phyloP scores from a whole-genome alignment of 2,113 vertebrate genomes.

The Mirounga angustirostris region DNA sequence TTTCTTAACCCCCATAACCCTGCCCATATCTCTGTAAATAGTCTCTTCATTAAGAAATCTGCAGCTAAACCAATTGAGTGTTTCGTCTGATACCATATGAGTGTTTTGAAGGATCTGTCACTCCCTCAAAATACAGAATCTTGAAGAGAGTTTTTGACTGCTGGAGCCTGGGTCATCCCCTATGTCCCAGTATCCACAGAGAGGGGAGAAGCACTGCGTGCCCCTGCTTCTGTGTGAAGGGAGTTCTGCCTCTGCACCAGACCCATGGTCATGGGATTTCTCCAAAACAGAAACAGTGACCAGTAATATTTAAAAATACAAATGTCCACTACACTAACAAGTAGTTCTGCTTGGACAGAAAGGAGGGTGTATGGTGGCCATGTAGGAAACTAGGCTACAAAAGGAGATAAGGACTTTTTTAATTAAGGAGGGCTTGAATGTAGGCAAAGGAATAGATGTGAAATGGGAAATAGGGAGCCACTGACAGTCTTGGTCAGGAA shows the following conservation, averaged over 20 bases:
- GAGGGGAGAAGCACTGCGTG: neutral
- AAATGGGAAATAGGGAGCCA: neutral
- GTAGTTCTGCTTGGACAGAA: neutral
- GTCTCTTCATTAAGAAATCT: neutral
- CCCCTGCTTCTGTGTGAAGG: neutral
- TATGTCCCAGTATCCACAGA: fast-evolving
- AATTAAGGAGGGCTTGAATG: neutral
- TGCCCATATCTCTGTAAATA: neutral
- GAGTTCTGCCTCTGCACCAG: neutral
- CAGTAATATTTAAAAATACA: neutral
- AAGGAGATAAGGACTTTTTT: neutral
- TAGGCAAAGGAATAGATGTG: neutral
- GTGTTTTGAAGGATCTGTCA: neutral
- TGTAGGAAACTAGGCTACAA: neutral
- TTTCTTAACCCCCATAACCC: neutral
- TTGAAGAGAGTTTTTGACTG: too few relatives aligned
- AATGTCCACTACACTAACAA: neutral
- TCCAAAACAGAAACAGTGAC: neutral
- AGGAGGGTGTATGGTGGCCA: neutral
- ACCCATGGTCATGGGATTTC: neutral
- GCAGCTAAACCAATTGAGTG: neutral
- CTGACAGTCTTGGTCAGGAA: neutral
- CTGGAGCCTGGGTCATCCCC: neutral
- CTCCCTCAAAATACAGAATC: neutral
- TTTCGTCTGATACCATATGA: neutral